phyloP scores from a whole-genome alignment of 2,113 vertebrate species.

The Tricholaema leucomelas region DNA sequence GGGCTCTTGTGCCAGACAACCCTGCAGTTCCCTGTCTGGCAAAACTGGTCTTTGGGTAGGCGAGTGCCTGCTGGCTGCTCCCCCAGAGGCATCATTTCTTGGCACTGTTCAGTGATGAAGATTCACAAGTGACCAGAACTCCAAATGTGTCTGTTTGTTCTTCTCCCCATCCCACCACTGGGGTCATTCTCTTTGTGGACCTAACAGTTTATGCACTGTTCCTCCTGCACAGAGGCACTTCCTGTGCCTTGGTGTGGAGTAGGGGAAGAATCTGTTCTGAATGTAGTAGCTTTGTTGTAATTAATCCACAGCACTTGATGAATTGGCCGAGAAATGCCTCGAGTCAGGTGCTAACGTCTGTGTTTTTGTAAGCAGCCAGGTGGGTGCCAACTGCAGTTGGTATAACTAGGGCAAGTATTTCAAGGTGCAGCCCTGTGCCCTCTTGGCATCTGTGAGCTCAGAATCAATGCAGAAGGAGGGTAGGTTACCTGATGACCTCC shows the following conservation, averaged over 20 bases:
- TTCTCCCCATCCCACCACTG: neutral
- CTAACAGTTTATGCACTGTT: neutral
- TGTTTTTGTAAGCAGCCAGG: neutral
- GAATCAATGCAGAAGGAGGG: neutral
- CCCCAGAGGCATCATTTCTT: neutral
- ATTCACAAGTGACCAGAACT: neutral
- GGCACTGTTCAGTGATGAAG: neutral
- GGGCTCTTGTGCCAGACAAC: neutral
- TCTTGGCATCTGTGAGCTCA: neutral
- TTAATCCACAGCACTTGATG: neutral
- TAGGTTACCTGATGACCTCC: neutral
- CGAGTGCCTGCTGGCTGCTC: neutral
- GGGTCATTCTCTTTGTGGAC: neutral
- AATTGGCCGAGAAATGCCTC: neutral
- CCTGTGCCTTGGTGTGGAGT: neutral
- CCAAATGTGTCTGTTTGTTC: neutral
- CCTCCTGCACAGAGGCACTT: neutral
- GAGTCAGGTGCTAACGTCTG: neutral
- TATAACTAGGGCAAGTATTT: neutral
- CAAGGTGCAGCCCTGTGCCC: fast-evolving
- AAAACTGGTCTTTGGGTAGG: neutral
- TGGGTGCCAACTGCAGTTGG: fast-evolving
- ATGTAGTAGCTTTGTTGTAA: neutral
- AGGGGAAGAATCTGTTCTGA: neutral
- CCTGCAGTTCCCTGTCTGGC: neutral